These are phyloP conservation scores for Papilio polytes DNA, from an alignment of 1,140 invertebrate genomes.

Conservation along the genomic window DNA sequence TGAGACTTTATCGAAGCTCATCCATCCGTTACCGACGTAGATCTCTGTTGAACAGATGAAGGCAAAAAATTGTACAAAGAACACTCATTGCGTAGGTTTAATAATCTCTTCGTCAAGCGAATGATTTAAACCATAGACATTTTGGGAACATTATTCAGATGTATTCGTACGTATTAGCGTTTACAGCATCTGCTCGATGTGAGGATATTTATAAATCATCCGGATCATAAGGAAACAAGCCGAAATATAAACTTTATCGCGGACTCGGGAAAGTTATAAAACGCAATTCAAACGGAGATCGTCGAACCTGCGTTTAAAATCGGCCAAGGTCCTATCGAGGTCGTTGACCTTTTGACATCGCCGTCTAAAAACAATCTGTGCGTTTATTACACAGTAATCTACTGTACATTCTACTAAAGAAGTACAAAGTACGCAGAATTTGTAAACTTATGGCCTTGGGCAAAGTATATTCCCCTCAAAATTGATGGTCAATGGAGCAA, in stretches of 20 bases:
- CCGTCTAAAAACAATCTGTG: conserved; percentile 40
- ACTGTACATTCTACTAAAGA: background rate
- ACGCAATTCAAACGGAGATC: conserved; percentile 31
- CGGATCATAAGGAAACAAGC: conserved; percentile 38
- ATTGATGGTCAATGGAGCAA: background rate
- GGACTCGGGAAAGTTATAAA: conserved; percentile 31
- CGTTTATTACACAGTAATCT: background rate
- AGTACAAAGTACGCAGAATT: background rate
- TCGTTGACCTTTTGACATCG: conserved; percentile 54
- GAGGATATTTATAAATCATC: conserved; percentile 29
- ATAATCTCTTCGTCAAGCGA: background rate
- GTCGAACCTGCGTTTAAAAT: conserved; percentile 65
- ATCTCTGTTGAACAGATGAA: background rate
- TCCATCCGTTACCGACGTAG: background rate
- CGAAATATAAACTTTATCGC: conserved; percentile 39
- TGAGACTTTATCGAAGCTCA: conserved; percentile 12
- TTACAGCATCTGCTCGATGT: conserved; percentile 36
- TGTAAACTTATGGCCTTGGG: background rate
- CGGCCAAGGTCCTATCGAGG: conserved; percentile 76
- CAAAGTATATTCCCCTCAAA: background rate
- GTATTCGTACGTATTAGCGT: conserved; percentile 20
- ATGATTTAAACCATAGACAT: conserved; percentile 2
- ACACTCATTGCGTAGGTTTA: background rate
- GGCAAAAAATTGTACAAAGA: background rate
- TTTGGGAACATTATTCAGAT: conserved; percentile 15